Base-by-base conservation (phyloP, 2,113 vertebrate genomes). In the Rutilus rutilus region DNA sequence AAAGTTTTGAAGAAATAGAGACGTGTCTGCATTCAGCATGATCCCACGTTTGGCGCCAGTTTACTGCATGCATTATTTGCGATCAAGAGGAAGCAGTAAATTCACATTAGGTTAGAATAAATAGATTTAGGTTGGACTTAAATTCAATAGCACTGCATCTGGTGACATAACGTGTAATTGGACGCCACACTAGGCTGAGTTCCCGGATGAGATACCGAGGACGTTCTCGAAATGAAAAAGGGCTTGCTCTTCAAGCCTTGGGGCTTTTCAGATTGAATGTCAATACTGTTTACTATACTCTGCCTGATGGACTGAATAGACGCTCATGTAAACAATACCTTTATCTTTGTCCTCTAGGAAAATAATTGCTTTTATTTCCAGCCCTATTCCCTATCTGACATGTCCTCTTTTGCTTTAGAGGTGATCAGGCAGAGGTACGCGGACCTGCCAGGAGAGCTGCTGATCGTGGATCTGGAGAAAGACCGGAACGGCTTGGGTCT, bases 381-480 rank as follows among this genome's bases (percentile, higher is more conserved):
- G 23, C 54, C 62, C 21, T 30, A 33, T 47, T 50, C 15, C 33
- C 19, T 36, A 21, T 83, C 33, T 59, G 23, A 33, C 5, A 8
- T 80, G 10, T 45, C 23, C 27, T 77, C 8, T 59, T 87, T 64
- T 57, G 27, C 36, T 78, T 86, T 77, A 99, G 98, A 98, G 94
- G 97, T 96, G 90, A 97, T 98, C 93, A 95, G 95, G 90, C 97
- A 98, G 93, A 96, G 96, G 80, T 99, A 98, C 91, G 96, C 96
- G 36, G 97, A 99, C 62, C 95, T 99, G 67, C 94, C 89, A 0
- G 98, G 98, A 76, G 97, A 97, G 85, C 86, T 99, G 90, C 93
- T 97, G 90, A 94, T 97, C n/a, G 96, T 99, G 87, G 98, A 99
- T 90, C 95, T 99, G 83, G 97, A 99, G 88, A 99, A 99, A 85